A percentile compares a stretch with the other conserved stretches of the same genome.
phyloP scores from a whole-genome alignment of 2,113 vertebrate species.

The Herpetotheres cachinnans region DNA sequence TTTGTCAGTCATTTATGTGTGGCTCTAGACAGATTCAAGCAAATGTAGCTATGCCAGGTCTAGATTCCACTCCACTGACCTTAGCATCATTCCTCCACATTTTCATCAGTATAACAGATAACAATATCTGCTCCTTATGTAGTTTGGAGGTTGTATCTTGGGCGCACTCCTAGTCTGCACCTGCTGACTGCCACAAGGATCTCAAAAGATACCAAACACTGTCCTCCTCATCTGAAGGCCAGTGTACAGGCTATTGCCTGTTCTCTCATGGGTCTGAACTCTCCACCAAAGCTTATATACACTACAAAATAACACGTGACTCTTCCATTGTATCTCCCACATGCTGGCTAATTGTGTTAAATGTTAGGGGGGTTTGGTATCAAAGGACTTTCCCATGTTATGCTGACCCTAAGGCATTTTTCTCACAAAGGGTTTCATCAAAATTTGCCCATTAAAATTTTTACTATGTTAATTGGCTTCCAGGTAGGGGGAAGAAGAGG shows the following conservation, averaged over 20 bases:
- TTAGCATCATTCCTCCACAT: neutral
- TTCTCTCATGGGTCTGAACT: neutral
- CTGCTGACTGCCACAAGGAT: neutral
- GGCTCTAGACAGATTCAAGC: neutral
- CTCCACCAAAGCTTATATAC: neutral
- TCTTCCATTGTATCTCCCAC: neutral
- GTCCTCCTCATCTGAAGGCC: neutral
- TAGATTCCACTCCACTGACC: neutral
- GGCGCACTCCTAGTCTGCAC: neutral
- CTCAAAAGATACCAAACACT: neutral
- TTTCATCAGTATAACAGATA: neutral
- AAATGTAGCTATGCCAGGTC: neutral
- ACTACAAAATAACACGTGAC: neutral
- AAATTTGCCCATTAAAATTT: neutral
- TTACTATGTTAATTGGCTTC: neutral
- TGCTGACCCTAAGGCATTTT: neutral
- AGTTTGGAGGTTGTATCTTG: neutral
- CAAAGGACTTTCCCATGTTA: neutral
- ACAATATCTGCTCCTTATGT: neutral
- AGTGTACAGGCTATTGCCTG: neutral
- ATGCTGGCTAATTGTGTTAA: neutral
- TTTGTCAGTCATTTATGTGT: neutral
- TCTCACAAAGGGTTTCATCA: neutral
- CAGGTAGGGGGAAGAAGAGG: neutral
- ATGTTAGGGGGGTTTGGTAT: neutral